Evolutionary conservation across 2,113 vertebrate species (phyloP).

Genomic region (Pomatorhinus ruficollis): DNA sequence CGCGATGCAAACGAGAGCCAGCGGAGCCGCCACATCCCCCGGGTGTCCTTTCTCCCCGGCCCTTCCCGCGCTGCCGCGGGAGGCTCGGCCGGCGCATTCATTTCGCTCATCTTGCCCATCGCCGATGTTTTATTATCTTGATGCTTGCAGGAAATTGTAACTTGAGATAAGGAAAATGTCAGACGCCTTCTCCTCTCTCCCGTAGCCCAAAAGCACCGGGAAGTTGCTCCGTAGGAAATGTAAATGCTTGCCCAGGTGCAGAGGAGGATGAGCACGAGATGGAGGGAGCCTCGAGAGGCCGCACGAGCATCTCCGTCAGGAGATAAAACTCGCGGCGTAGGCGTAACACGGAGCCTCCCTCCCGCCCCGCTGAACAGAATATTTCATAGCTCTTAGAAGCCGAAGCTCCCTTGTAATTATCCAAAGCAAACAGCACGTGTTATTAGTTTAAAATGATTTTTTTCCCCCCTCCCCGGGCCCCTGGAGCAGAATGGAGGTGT

Average conservation of each 20-base stretch:
- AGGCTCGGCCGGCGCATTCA: background rate
- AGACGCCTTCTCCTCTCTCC: constrained; percentile 41
- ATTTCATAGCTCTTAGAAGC: constrained; percentile 66
- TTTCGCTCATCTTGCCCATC: constrained; percentile 2
- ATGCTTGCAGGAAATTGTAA: constrained; percentile 69
- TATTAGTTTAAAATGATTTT: constrained; percentile 72
- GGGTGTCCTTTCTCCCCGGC: constrained; percentile 22
- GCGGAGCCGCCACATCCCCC: background rate
- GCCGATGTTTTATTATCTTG: constrained; percentile 54
- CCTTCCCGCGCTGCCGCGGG: background rate
- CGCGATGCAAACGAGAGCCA: constrained; percentile 62
- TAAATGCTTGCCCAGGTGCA: constrained; percentile 41
- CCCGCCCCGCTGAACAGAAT: constrained; percentile 6
- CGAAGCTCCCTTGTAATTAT: constrained; percentile 70
- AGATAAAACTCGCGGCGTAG: constrained; percentile 42
- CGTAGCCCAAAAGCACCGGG: background rate
- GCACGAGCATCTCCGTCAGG: background rate
- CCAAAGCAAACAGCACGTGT: constrained; percentile 72
- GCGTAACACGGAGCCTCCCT: constrained; percentile 37
- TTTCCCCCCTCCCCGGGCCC: constrained; percentile 32
- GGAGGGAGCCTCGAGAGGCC: constrained; percentile 8
- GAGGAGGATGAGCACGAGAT: constrained; percentile 6
- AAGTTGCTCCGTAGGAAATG: constrained; percentile 46
- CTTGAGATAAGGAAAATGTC: constrained; percentile 70
- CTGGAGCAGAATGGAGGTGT: constrained; percentile 69